Conservation (phyloP, 2,113 vertebrate genomes). For the Myotis brandtii region DNA sequence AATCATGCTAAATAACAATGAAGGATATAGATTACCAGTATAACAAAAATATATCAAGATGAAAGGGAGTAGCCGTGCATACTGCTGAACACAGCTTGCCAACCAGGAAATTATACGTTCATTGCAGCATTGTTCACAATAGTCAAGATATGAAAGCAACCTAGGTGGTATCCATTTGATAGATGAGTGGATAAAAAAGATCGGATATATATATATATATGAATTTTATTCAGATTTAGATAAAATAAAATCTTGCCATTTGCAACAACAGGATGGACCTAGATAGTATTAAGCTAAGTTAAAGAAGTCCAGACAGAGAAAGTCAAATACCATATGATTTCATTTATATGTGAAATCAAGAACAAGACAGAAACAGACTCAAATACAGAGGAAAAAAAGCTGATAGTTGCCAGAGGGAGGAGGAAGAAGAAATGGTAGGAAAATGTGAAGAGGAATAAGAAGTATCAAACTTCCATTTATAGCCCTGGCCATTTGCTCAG, state of each 20-base stretch:
- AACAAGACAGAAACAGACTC: not conserved
- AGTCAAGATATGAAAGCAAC: not conserved
- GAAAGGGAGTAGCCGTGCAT: not conserved
- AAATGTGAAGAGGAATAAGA: not conserved
- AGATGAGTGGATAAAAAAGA: not conserved
- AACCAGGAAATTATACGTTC: not conserved
- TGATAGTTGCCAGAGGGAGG: not conserved
- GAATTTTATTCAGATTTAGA: not conserved
- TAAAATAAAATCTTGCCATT: not conserved
- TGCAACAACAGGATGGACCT: not conserved
- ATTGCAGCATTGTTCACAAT: not conserved
- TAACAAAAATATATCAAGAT: not conserved
- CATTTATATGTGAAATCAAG: not conserved
- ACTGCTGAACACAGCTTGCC: not conserved
- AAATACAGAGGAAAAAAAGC: not conserved
- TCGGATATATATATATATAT: not conserved
- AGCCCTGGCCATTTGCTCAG: no score
- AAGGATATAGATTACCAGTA: not conserved
- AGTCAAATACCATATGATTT: not conserved
- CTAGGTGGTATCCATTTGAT: not conserved
- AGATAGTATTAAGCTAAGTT: not conserved
- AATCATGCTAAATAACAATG: conserved; percentile 15
- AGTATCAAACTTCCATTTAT: not conserved
- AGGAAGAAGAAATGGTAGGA: not conserved
- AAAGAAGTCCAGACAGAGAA: not conserved